Conservation (phyloP, 2,888 invertebrate species). For the Physocephala rufipes region DNA sequence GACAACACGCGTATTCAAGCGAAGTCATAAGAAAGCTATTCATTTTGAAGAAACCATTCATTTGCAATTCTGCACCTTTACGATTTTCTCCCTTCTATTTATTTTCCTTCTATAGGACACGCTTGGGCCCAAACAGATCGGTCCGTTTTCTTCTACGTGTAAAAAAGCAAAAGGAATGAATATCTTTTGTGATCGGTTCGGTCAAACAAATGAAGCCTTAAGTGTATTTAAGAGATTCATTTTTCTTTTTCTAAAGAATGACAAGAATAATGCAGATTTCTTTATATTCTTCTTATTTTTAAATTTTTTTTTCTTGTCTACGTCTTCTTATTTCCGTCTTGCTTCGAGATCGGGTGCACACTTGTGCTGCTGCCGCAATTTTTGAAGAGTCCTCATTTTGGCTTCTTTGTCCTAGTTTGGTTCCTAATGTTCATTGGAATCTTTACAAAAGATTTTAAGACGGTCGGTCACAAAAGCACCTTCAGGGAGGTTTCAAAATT, state of each 20-base stretch:
- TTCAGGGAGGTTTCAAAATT: background rate
- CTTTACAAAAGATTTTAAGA: too few species aligned
- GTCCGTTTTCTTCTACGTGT: background rate
- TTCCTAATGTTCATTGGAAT: too few species aligned
- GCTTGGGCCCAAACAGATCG: too few species aligned
- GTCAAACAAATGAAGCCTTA: background rate
- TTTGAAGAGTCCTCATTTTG: conserved; percentile 1
- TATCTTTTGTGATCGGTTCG: conserved; percentile 5
- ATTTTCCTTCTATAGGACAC: too few species aligned
- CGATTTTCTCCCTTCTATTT: background rate
- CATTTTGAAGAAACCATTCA: background rate
- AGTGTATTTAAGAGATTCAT: background rate
- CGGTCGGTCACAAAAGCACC: too few species aligned
- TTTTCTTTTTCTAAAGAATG: background rate
- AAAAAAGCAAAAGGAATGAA: background rate
- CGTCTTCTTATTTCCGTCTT: background rate
- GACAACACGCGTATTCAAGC: background rate
- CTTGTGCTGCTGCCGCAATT: conserved; percentile 3
- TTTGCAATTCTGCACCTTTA: conserved; percentile 4
- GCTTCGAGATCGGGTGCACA: conserved; percentile 9
- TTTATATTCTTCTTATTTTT: too few species aligned
- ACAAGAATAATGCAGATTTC: background rate
- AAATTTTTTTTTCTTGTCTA: too few species aligned
- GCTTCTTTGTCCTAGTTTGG: too few species aligned
- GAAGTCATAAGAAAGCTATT: conserved; percentile 21